Evolutionary conservation across 2,113 vertebrate genomes (phyloP), one percentile per base, ranked within the genome.

Genomic region (Muscicapa adusta): DNA sequence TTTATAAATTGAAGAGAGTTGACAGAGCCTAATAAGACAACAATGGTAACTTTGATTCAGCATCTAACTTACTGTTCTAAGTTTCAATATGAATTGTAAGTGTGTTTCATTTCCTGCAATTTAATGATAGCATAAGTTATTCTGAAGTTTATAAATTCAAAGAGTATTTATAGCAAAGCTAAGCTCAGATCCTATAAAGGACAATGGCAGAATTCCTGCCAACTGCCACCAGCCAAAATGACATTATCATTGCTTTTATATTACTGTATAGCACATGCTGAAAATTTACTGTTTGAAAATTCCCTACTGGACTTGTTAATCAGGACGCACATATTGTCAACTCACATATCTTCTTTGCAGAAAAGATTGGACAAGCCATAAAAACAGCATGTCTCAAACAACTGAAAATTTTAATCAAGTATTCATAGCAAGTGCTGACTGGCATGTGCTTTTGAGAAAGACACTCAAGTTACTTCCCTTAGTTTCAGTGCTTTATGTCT

Each of bases 101-200:
- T 86, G 60, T 89, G 67, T 95, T 96, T 90, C 70, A 91, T 95
- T 96, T 96, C 72, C 76, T 93, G 74, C 34, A 88, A 77, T 60
- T 90, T 93, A 91, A 57, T 89, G 58, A 48, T 38, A 91, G 48
- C 47, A 54, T 29, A 80, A 67, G 22, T 94, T 93, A 82, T 88
- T 65, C 71, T 65, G 47, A 79, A 72, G 26, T 13, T 74, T 94
- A 63, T 62, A 68, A 94, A 54, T 73, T 93, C 56, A 53, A 7
- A 8, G n/a, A 77, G 26, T 54, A 34, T 85, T 71, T 77, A 58
- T 50, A 88, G 42, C 34, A 73, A 60, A 92, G 43, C 26, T 76
- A 88, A n/a, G 20, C 36, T 87, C 71, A 47, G 57, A 70, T 73
- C 15, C 45, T 80, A 1, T 20, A 73, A 63, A 75, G 36, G 65